These are phyloP conservation scores for Acronicta psi DNA, from an alignment of 2,888 invertebrate species.

Conservation along the genomic window DNA sequence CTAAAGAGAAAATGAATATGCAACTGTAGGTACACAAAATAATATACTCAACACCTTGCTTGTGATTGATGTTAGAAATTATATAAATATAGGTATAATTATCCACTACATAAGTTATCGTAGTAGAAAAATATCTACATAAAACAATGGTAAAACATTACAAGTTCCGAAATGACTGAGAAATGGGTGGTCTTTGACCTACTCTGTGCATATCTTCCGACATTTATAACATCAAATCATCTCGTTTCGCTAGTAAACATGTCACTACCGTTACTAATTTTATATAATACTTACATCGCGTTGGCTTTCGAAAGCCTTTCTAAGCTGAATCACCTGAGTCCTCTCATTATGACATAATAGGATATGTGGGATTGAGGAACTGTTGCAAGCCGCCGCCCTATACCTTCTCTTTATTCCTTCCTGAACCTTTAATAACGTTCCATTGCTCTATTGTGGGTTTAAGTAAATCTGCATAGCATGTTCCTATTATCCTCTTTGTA, in stretches of 20 bases:
- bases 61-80: no score
- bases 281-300: slow-evolving; percentile 51
- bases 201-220: no score
- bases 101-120: no score
- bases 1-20: slow-evolving; percentile 1
- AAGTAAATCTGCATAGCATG: no score
- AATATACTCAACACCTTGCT: no score
- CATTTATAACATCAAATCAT: background rate
- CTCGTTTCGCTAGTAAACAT: slow-evolving; percentile 1
- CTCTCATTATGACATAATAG: slow-evolving; percentile 56
- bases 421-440: background rate
- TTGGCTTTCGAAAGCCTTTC: slow-evolving; percentile 62
- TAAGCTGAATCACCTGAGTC: slow-evolving; percentile 50
- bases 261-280: slow-evolving; percentile 37
- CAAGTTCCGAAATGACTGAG: no score
- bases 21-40: slow-evolving; percentile 15
- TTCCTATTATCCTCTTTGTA: no score
- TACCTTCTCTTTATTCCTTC: slow-evolving; percentile 26
- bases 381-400: background rate
- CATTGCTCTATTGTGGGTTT: background rate
- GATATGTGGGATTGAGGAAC: slow-evolving; percentile 34
- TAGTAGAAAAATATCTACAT: no score
- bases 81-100: no score
- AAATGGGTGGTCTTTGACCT: no score
- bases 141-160: no score